phyloP scores from a whole-genome alignment of 2,113 vertebrate species.

The Myotis yumanensis region DNA sequence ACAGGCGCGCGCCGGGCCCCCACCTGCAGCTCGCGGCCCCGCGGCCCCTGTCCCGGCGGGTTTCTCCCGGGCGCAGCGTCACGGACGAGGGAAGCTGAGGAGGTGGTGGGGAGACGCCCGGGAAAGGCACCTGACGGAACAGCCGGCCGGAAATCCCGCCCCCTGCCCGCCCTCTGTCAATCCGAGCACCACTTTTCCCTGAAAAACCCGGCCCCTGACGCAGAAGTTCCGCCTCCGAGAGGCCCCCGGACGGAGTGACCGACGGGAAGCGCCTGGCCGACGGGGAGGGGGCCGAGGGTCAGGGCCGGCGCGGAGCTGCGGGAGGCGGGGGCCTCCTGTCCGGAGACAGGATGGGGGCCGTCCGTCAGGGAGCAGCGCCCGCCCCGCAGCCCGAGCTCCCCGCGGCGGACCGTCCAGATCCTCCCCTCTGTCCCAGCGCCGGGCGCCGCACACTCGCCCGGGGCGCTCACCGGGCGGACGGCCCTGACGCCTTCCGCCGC shows the following conservation, averaged over 20 bases:
- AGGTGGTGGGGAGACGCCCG: conserved; percentile 73
- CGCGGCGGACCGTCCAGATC: neutral
- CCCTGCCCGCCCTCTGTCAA: conserved; percentile 38
- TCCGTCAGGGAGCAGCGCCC: neutral
- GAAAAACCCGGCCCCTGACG: neutral
- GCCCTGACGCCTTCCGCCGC: neutral
- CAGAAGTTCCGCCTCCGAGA: conserved; percentile 54
- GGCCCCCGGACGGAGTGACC: neutral
- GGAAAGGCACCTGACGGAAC: conserved; percentile 59
- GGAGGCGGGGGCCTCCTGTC: neutral
- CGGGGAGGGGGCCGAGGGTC: rapidly evolving
- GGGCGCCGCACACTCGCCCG: neutral
- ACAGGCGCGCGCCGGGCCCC: neutral
- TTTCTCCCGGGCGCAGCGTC: conserved; percentile 39
- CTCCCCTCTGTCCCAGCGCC: neutral
- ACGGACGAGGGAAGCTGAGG: conserved; percentile 1
- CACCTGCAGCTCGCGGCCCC: conserved; percentile 8
- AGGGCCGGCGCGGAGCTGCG: neutral
- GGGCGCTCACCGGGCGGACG: neutral
- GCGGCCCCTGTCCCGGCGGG: neutral
- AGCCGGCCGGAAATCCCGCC: conserved; percentile 68
- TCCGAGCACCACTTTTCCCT: neutral
- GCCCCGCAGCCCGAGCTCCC: neutral
- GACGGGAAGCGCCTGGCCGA: rapidly evolving
- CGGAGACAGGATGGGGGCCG: neutral